Evolutionary conservation across 2,797 vertebrate genomes (phyloP).

Genomic region (Tenualosa ilisha): DNA sequence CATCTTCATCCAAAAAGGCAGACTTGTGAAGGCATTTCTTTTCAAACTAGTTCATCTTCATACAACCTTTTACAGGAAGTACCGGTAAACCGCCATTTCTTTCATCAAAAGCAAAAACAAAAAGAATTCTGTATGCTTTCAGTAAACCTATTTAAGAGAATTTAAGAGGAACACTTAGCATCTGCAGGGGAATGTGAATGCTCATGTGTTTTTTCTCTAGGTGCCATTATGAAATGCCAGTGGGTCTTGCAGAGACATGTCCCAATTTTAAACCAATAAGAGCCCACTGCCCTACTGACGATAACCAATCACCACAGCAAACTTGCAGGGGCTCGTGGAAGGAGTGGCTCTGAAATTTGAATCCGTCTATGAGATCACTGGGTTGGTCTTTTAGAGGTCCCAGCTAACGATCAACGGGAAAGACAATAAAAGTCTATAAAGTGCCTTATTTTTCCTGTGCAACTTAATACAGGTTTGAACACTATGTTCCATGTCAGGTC

Average conservation of each 20-base stretch:
- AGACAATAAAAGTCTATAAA: neutral
- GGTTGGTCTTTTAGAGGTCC: slow-evolving; percentile 12
- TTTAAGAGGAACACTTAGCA: neutral
- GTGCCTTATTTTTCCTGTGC: neutral
- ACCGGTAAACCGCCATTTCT: neutral
- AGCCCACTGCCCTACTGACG: slow-evolving; percentile 21
- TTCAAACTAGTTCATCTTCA: neutral
- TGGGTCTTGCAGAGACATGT: slow-evolving; percentile 69
- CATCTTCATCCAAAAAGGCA: neutral
- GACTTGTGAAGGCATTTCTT: neutral
- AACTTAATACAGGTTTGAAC: neutral
- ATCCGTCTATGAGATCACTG: slow-evolving; percentile 59
- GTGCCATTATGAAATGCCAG: slow-evolving; percentile 54
- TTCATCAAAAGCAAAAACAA: neutral
- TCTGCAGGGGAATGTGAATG: neutral
- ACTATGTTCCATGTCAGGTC: neutral
- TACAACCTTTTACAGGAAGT: neutral
- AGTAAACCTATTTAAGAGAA: neutral
- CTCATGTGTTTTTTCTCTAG: slow-evolving; percentile 2
- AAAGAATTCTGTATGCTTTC: neutral
- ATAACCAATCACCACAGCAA: slow-evolving; percentile 62
- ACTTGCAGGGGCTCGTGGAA: slow-evolving; percentile 63
- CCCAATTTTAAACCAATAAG: slow-evolving; percentile 71
- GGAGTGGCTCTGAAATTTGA: slow-evolving; percentile 55
- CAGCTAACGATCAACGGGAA: neutral